Conservation (phyloP, 2,888 invertebrate species). For the Noctua pronuba region DNA sequence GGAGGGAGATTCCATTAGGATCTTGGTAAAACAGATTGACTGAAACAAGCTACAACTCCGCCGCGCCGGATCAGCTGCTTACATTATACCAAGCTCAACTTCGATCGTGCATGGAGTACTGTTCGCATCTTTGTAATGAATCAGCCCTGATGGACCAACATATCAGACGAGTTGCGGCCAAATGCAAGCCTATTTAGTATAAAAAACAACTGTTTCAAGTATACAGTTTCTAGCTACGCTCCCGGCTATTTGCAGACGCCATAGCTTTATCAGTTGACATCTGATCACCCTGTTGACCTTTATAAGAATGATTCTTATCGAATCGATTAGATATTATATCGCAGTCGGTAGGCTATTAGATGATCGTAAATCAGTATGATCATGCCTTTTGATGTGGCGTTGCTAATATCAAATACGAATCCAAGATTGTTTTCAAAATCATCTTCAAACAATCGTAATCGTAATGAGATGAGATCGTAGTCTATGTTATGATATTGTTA, state of each 20-base stretch:
- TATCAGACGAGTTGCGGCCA: too few relatives aligned
- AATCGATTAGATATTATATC: not conserved
- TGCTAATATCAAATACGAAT: not conserved
- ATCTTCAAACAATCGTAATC: not conserved
- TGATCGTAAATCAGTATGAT: not conserved
- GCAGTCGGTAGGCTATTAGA: not conserved
- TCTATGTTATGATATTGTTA: not conserved
- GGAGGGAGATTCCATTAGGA: not conserved
- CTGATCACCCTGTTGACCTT: not conserved
- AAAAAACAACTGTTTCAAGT: too few relatives aligned
- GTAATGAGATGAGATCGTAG: too few relatives aligned
- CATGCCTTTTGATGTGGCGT: not conserved
- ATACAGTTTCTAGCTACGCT: too few relatives aligned
- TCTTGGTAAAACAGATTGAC: not conserved
- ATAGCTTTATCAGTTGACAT: not conserved
- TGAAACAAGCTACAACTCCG: too few relatives aligned
- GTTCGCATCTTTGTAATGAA: too few relatives aligned
- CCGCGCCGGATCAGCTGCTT: too few relatives aligned
- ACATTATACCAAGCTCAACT: too few relatives aligned
- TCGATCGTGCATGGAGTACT: too few relatives aligned
- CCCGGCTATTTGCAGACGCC: not conserved
- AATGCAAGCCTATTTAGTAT: too few relatives aligned
- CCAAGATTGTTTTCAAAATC: constrained; percentile 8
- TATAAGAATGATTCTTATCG: not conserved
- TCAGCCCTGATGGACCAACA: not conserved